These are phyloP conservation scores for Nebria brevicollis DNA, from an alignment of 2,888 invertebrate genomes.

Conservation along the genomic window DNA sequence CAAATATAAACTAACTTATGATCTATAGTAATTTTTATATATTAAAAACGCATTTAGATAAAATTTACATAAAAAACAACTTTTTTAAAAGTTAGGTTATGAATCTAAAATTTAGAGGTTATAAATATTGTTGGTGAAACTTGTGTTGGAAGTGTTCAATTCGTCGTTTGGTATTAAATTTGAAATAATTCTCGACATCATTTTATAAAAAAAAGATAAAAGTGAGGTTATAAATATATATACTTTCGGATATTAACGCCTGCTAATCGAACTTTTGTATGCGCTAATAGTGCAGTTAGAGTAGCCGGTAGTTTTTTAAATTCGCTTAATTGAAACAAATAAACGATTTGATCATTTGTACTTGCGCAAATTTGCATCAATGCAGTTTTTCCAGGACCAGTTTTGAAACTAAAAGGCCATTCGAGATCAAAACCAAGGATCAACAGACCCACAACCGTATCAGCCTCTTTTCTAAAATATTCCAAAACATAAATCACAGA, in stretches of 20 bases:
- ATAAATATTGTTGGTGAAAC: too few species aligned
- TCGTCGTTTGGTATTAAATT: neutral
- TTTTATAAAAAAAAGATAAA: constrained; percentile 10
- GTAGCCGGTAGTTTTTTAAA: constrained; percentile 68
- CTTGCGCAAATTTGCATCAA: constrained; percentile 72
- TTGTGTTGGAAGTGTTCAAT: neutral
- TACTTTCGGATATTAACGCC: constrained; percentile 75
- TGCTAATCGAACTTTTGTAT: constrained; percentile 68
- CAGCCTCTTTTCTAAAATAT: constrained; percentile 58
- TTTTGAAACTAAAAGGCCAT: constrained; percentile 72
- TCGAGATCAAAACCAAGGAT: constrained; percentile 74
- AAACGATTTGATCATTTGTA: constrained; percentile 65
- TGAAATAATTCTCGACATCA: constrained; percentile 19
- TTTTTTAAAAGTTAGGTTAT: too few species aligned
- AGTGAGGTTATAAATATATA: constrained; percentile 49
- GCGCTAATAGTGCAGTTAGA: constrained; percentile 66
- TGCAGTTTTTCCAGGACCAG: constrained; percentile 69
- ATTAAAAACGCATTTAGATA: too few species aligned
- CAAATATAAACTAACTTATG: too few species aligned
- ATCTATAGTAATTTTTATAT: too few species aligned
- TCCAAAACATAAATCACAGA: constrained; percentile 10
- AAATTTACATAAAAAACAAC: too few species aligned
- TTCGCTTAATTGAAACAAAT: constrained; percentile 68
- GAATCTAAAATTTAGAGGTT: too few species aligned
- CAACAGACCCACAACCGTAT: constrained; percentile 58